phyloP scores from a whole-genome alignment of 2,888 invertebrate genomes.

The Netelia fuscicornis region DNA sequence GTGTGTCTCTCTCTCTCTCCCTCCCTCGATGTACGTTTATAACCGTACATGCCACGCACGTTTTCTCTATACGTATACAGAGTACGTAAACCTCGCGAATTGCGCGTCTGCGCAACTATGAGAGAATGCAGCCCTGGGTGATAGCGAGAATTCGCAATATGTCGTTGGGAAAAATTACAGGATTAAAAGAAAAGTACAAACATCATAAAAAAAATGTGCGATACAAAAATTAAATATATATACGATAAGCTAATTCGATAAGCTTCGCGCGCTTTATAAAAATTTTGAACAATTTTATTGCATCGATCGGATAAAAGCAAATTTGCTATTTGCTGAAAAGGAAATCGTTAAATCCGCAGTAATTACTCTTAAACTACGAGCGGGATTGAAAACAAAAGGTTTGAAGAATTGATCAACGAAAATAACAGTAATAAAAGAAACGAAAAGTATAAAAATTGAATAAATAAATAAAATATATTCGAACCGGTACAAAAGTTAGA shows the following conservation, averaged over 20 bases:
- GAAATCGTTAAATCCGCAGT: no score
- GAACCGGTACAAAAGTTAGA: neutral
- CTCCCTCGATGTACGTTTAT: slow-evolving; percentile 16
- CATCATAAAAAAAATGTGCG: no score
- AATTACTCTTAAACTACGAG: neutral
- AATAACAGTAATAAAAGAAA: neutral
- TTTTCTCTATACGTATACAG: slow-evolving; percentile 1
- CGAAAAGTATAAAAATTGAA: neutral
- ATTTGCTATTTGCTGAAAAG: no score
- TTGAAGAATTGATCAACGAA: neutral
- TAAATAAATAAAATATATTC: neutral
- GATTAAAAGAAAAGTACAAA: neutral
- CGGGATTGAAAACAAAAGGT: neutral
- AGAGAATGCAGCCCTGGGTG: slow-evolving; percentile 5
- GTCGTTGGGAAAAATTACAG: neutral
- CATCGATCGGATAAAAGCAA: no score
- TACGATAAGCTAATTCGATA: neutral
- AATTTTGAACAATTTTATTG: no score
- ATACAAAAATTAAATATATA: neutral
- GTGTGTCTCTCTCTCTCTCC: slow-evolving; percentile 1
- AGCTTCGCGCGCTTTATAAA: neutral
- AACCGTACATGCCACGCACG: neutral
- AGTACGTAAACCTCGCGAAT: slow-evolving; percentile 9
- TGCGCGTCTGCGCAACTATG: slow-evolving; percentile 53
- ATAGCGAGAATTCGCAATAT: slow-evolving; percentile 16